Percentiles rank a stretch among this genome's conserved stretches.
Conservation (phyloP, 2,797 vertebrate genomes). For the Anabacerthia variegaticeps region DNA sequence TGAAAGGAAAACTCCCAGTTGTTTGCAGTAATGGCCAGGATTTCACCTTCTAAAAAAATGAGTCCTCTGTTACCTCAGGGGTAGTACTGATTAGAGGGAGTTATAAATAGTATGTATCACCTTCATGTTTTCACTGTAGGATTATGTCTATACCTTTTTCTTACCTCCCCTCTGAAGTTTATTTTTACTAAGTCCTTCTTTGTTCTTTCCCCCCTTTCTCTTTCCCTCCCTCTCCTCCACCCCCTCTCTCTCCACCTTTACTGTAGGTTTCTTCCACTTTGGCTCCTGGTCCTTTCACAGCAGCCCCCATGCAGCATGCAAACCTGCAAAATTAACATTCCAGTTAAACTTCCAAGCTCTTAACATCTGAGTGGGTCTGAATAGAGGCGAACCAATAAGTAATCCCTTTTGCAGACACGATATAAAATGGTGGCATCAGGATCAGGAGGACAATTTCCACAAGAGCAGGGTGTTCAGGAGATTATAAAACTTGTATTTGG, state of each 20-base stretch:
- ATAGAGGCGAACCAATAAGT: neutral
- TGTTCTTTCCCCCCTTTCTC: neutral
- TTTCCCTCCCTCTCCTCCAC: neutral
- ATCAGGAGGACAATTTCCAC: neutral
- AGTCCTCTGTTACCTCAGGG: neutral
- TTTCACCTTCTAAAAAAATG: neutral
- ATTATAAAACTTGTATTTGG: neutral
- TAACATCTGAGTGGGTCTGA: neutral
- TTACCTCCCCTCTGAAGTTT: neutral
- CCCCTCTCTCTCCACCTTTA: fast-evolving
- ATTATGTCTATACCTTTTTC: neutral
- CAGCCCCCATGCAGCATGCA: neutral
- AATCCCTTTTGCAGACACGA: neutral
- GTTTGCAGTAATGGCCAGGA: neutral
- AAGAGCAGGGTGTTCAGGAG: neutral
- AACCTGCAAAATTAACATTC: neutral
- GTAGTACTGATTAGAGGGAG: neutral
- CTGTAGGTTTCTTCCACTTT: neutral
- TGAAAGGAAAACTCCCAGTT: neutral
- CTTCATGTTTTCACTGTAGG: neutral
- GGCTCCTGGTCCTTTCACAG: neutral
- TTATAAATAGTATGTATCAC: neutral
- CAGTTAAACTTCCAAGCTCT: neutral
- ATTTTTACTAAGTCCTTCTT: neutral
- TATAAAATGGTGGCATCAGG: neutral